Evolutionary conservation across 2,888 invertebrate genomes (phyloP).

Genomic region (Geotrupes spiniger): DNA sequence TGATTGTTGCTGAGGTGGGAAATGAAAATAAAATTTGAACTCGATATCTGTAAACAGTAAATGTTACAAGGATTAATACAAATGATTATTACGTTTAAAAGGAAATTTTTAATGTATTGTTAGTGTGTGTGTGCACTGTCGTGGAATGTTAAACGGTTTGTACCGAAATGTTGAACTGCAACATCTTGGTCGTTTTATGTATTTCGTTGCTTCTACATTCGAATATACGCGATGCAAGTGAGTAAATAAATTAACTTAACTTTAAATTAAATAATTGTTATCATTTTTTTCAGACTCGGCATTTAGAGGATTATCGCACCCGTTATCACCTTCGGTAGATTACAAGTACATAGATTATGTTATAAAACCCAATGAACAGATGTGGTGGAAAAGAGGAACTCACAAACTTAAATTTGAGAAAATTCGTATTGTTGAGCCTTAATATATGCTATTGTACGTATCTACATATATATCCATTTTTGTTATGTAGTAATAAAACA

Average conservation of each 20-base stretch:
- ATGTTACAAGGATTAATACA: slow-evolving; percentile 19
- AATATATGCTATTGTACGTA: background rate
- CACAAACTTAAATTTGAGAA: slow-evolving; percentile 24
- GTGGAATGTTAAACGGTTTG: background rate
- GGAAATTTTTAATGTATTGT: background rate
- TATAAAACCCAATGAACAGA: slow-evolving; percentile 32
- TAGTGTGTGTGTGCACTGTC: background rate
- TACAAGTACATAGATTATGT: slow-evolving; percentile 39
- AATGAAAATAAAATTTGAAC: slow-evolving; percentile 19
- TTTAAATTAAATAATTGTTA: slow-evolving; percentile 4
- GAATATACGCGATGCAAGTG: background rate
- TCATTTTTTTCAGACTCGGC: background rate
- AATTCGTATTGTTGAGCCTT: slow-evolving; percentile 18
- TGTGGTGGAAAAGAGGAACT: slow-evolving; percentile 44
- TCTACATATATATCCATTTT: background rate
- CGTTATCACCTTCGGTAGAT: slow-evolving; percentile 33
- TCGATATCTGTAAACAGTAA: slow-evolving; percentile 10
- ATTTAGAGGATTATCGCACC: slow-evolving; percentile 2
- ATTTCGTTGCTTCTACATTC: background rate
- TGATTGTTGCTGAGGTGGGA: slow-evolving; percentile 9
- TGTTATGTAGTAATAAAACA: background rate
- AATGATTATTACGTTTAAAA: background rate
- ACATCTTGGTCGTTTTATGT: background rate
- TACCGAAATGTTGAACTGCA: background rate
- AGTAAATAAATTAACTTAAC: background rate